These are phyloP conservation scores for Drosophila mimica DNA, from an alignment of 2,888 invertebrate species.

Conservation along the genomic window DNA sequence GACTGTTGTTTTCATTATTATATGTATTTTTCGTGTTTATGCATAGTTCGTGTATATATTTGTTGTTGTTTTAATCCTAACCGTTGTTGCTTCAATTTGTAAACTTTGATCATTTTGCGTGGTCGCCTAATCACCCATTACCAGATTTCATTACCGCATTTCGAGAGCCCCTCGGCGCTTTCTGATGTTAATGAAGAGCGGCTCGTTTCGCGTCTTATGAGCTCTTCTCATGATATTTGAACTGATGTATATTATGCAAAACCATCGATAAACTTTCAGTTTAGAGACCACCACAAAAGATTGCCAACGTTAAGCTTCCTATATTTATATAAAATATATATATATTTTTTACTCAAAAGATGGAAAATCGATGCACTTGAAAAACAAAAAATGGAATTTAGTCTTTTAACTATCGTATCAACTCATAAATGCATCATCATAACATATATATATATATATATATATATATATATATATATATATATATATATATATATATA, in stretches of 20 bases:
- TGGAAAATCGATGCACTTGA: neutral
- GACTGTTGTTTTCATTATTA: constrained; percentile 18
- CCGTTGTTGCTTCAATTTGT: constrained; percentile 39
- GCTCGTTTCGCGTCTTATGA: constrained; percentile 18
- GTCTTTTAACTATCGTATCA: constrained; percentile 16
- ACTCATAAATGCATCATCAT: neutral
- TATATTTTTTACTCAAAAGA: neutral
- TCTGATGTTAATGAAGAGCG: constrained; percentile 51
- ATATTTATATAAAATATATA: too few relatives aligned
- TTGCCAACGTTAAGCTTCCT: neutral
- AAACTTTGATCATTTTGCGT: constrained; percentile 36
- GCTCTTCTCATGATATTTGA: constrained; percentile 28
- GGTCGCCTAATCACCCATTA: constrained; percentile 55
- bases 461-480: neutral
- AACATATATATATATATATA: neutral
- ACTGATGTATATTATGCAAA: constrained; percentile 44
- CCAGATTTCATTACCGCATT: constrained; percentile 60
- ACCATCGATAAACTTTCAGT: constrained; percentile 28
- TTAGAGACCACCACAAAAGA: constrained; percentile 23
- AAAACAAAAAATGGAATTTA: constrained; percentile 9
- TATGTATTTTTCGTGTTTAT: neutral
- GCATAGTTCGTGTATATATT: neutral
- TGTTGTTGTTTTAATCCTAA: constrained; percentile 15
- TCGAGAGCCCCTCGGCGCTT: constrained; percentile 41
- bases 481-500: neutral